Base-by-base conservation (phyloP, 2,113 vertebrate species). In the Columba livia region DNA sequence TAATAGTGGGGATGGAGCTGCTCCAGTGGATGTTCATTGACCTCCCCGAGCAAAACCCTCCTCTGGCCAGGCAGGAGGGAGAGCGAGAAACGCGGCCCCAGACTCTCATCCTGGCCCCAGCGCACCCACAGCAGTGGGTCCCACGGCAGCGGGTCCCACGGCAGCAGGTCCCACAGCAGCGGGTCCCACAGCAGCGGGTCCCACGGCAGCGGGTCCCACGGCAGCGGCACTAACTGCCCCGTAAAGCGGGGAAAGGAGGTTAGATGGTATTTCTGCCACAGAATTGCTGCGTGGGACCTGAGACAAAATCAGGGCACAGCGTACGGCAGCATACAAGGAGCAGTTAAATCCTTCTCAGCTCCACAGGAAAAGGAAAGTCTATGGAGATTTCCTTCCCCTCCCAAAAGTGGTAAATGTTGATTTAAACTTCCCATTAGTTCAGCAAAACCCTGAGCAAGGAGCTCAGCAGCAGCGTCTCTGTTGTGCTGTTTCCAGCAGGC, bases 181-280 rank as follows among this genome's bases (percentile, higher is more conserved):
- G 42, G 15, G 44, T 18, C 44, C 44, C 44, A 44, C 9, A 17
- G 44, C 44, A 18, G 44, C 5, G 48, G 23, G 48, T 10, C 48
- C 48, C 48, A 16, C 10, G 75, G 28, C 3, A 0, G n/a, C 0
- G 0, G 11, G 40, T 14, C 31, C 58, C 71, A 18, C 3, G 2
- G 90, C 51, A 4, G 0, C 0, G 0, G 74, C 34, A 31, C 5
- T 1, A 1, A 4, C 0, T 8, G 53, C 64, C 54, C 3, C 1
- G 36, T 24, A 11, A 0, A 6, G 38, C 0, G 14, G 10, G 5
- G 18, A 71, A 12, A 75, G 61, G 26, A 23, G 75, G 51, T 38
- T 3, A 11, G 57, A 7, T 1, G 13, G 5, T 14, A 12, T 4
- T 72, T 72, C 53, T 53, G 71, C 36, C 38, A 65, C 87, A 56